Conservation (phyloP, 2,888 invertebrate species). For the Caenorhabditis zanzibari region DNA sequence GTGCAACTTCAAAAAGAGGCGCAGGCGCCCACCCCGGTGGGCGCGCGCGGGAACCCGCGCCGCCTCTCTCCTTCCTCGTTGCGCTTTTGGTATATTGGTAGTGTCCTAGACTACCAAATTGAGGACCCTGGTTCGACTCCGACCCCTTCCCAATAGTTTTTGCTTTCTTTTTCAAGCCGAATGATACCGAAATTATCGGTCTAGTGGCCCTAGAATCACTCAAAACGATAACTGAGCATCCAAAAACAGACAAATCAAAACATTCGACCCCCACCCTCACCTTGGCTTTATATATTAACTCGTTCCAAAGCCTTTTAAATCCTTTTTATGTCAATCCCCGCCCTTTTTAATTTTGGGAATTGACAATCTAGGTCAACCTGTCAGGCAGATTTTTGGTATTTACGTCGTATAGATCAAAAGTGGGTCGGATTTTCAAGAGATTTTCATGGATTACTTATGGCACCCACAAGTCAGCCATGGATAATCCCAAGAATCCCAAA, state of each 20-base stretch:
- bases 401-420: neutral
- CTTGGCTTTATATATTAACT: neutral
- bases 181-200: no score
- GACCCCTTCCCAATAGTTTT: neutral
- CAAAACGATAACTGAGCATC: neutral
- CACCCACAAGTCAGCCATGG: slow-evolving; percentile 1
- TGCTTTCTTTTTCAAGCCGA: neutral
- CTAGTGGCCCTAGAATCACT: no score
- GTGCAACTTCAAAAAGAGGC: neutral
- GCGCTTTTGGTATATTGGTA: neutral
- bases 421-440: neutral
- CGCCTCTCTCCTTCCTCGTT: neutral
- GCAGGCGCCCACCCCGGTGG: neutral
- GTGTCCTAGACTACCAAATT: neutral
- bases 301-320: neutral
- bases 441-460: slow-evolving; percentile 1
- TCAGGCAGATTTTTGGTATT: neutral
- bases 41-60: neutral
- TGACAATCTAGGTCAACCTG: slow-evolving; percentile 26
- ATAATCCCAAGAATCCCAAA: no score
- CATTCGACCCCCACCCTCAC: neutral
- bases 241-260: neutral
- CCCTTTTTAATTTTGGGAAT: slow-evolving; percentile 1
- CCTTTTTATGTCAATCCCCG: neutral
- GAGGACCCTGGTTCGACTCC: neutral